These are phyloP conservation scores for Spicauda simplicius DNA, from an alignment of 2,888 invertebrate genomes.

Conservation along the genomic window DNA sequence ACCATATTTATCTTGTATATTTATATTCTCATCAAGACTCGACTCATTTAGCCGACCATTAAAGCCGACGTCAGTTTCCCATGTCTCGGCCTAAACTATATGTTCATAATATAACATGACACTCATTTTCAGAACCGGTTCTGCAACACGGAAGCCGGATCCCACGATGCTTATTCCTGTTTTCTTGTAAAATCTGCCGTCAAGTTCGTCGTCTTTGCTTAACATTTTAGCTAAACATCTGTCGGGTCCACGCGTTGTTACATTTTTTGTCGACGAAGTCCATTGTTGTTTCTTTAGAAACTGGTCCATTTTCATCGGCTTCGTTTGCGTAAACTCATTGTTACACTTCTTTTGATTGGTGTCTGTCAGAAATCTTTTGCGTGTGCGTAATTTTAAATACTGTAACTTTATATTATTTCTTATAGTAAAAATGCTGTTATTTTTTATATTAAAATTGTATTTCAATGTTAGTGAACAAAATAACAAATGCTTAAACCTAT, in stretches of 20 bases:
- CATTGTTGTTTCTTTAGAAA: slow-evolving; percentile 51
- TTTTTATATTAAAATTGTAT: too few species aligned
- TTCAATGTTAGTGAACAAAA: too few species aligned
- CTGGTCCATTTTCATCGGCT: slow-evolving; percentile 37
- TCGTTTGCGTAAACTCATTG: slow-evolving; percentile 28
- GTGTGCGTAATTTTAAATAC: neutral
- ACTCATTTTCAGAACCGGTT: slow-evolving; percentile 60
- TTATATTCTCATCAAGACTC: neutral
- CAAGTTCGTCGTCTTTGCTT: slow-evolving; percentile 14
- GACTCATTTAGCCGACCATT: neutral
- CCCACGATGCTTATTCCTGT: slow-evolving; percentile 69
- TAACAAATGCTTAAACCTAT: too few species aligned
- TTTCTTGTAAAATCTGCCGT: slow-evolving; percentile 58
- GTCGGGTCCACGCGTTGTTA: slow-evolving; percentile 56
- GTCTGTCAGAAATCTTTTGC: neutral
- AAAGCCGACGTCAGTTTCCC: slow-evolving; percentile 12
- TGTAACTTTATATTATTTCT: neutral
- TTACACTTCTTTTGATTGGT: slow-evolving; percentile 10
- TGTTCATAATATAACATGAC: slow-evolving; percentile 9
- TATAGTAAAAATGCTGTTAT: too few species aligned
- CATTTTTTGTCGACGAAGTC: slow-evolving; percentile 50
- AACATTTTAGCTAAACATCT: slow-evolving; percentile 53
- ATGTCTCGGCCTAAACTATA: slow-evolving; percentile 13
- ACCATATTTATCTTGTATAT: neutral
- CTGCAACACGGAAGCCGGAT: slow-evolving; percentile 69